Base-by-base conservation (phyloP, 2,888 invertebrate genomes). In the Sesia bembeciformis region DNA sequence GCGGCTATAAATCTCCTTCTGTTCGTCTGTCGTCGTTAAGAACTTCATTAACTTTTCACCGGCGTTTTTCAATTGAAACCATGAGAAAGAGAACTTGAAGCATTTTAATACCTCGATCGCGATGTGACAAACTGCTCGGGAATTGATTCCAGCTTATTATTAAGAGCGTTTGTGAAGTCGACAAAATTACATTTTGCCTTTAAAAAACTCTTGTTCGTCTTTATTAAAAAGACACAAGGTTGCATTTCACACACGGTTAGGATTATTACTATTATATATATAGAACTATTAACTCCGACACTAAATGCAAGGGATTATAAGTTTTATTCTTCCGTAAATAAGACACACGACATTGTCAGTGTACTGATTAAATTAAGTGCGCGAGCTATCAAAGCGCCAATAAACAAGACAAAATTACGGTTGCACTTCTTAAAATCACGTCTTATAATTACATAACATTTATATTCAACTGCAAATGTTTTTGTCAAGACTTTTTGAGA, bases 11-110 rank as follows among this genome's bases (percentile, higher is more conserved):
- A 88, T 88, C 85, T 83, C 64, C 66, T 65, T 64, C 71, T 72
- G 80, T 78, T 69, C 62, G 64, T 76, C 70, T 68, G 66, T 75
- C 71, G 72, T 78, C 74, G 75, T 82, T 81, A 79, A 84, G 79
- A 81, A 81, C 84, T 85, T 85, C 82, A 88, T 87, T 87, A 86
- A 72, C 61, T 77, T 75, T 69, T 67, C 73, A 65, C 62, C 71
- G 77, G 67, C 67, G 68, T 79, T 83, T 82, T 84, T 83, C 72
- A 77, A 72, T 74, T 69, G 71, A 66, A 68, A 63, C 64, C 73
- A 74, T 76, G 78, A 71, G 80, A 81, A 78, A 62, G 65, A 59
- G 70, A 70, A 65, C 78, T 70, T 57, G 58, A 67, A 69, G 71
- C 62, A 81, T 81, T 76, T 80, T 78, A 75, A 79, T 74, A 72